A percentile compares a stretch with the other conserved stretches of the same genome.
Evolutionary conservation across 2,797 vertebrate species (phyloP).

Genomic region (Astyanax mexicanus): DNA sequence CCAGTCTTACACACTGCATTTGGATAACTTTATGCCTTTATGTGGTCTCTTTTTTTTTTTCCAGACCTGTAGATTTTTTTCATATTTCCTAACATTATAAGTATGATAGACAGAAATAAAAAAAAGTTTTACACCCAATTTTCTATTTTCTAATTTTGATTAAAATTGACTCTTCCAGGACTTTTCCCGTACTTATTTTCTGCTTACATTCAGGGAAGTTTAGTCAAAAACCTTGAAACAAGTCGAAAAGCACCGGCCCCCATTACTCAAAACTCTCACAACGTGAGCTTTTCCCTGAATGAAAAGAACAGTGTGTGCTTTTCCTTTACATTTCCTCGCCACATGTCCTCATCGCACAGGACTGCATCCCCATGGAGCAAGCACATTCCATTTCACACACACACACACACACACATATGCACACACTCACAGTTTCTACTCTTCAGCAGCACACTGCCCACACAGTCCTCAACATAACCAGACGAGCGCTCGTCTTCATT

Average conservation of each 20-base stretch:
- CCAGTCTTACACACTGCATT: too few relatives aligned
- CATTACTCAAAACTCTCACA: constrained; percentile 60
- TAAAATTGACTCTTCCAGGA: too few relatives aligned
- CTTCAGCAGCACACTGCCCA: background rate
- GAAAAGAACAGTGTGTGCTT: constrained; percentile 76
- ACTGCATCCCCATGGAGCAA: constrained; percentile 55
- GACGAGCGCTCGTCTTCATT: background rate
- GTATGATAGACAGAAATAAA: too few relatives aligned
- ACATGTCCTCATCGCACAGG: constrained; percentile 57
- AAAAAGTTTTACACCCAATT: too few relatives aligned
- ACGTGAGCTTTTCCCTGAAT: constrained; percentile 62
- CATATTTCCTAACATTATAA: too few relatives aligned
- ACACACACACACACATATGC: background rate
- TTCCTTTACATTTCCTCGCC: constrained; percentile 68
- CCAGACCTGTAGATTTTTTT: too few relatives aligned
- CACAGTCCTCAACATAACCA: background rate
- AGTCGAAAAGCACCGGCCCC: constrained; percentile 59
- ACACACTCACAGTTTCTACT: background rate
- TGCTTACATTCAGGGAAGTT: constrained; percentile 38
- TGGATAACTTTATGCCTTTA: too few relatives aligned
- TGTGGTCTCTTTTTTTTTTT: too few relatives aligned
- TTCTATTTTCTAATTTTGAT: too few relatives aligned
- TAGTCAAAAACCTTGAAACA: constrained; percentile 66
- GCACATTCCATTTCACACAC: constrained; percentile 39
- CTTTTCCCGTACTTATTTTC: too few relatives aligned